phyloP scores from a whole-genome alignment of 2,797 vertebrate species.

The Cuniculus paca region DNA sequence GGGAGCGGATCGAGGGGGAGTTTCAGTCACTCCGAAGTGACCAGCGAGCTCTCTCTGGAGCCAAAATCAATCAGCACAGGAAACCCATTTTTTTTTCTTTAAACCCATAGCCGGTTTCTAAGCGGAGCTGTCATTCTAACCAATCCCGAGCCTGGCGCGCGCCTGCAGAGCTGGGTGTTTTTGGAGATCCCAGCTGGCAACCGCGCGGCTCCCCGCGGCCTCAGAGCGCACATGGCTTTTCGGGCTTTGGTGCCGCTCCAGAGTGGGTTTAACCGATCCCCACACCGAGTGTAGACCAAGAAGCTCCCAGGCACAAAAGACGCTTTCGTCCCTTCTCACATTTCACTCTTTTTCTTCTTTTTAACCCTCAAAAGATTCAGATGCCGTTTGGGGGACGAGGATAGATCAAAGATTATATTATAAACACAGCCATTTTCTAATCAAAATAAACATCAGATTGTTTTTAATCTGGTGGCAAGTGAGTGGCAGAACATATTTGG shows the following conservation, averaged over 20 bases:
- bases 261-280: background rate
- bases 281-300: background rate
- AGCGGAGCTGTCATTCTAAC: background rate
- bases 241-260: background rate
- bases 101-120: background rate
- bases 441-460: slow-evolving; percentile 12
- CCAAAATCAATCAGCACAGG: background rate
- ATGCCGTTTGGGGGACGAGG: background rate
- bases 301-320: background rate
- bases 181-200: background rate
- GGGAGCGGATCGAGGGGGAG: background rate
- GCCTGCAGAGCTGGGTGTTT: background rate
- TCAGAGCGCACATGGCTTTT: background rate
- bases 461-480: background rate
- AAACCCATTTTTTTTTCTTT: background rate
- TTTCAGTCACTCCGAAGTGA: slow-evolving; percentile 18
- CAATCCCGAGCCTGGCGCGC: background rate
- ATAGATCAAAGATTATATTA: background rate
- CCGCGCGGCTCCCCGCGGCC: accelerated
- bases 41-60: background rate
- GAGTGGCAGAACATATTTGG: background rate
- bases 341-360: background rate
- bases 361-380: background rate
- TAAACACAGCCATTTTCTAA: background rate
- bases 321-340: background rate